Evolutionary conservation across 2,113 vertebrate genomes (phyloP), one percentile per base, ranked within the genome.

Genomic region (Colaptes auratus): DNA sequence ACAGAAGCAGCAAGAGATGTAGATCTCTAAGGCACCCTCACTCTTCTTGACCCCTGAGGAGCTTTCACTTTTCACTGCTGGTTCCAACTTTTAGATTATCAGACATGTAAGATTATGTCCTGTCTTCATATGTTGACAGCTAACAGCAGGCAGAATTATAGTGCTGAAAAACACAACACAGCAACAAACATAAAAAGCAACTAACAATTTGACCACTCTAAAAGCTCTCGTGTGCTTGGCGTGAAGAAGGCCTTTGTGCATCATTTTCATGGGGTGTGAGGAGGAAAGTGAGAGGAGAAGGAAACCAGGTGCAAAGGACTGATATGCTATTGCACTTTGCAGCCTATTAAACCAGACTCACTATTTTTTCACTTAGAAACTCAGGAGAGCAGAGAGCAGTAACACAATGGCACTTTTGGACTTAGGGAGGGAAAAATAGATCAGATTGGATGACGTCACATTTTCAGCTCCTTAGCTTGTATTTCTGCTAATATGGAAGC

Each of bases 401-500:
- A 75, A 83, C 88, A 55, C 31, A 95, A 94, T 55, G 39, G 10
- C 39, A 72, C 5, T 17, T 79, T 77, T 88, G 86, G 81, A 84
- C 35, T 61, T 35, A 65, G 21, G 10, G 33, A 86, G 24, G 72
- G n/a, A 86, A 89, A 91, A 78, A 83, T 63, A 73, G 25, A 72
- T 65, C 39, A 19, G 35, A 81, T 81, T 88, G 91, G 35, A 86
- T 83, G 76, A 90, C 89, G 27, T 76, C 27, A 19, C 61, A 69
- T 92, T 93, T 95, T 81, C 42, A 69, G 86, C 88, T 81, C 70
- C 16, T 86, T 81, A 92, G 24, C 64, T 24, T 52, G 52, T 82
- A 82, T 69, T 91, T 92, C 50, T 73, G 46, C 44, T 78, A 72
- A 74, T 88, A 75, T 90, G 61, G 64, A 81, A 84, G 24, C 13